Base-by-base conservation (phyloP, 2,888 invertebrate species). In the Theodoxus fluviatilis region DNA sequence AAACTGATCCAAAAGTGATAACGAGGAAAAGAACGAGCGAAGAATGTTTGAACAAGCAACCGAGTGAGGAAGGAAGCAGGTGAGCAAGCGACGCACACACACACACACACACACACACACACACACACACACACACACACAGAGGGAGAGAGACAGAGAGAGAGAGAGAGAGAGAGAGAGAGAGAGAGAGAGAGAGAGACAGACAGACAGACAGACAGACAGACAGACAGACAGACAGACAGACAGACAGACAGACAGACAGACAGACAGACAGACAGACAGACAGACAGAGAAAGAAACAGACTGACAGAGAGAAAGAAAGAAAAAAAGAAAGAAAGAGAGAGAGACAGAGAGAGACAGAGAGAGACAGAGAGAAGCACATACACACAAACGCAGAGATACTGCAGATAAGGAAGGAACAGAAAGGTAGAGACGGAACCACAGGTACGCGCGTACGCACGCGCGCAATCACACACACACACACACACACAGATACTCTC, bases 141-240 rank as follows among this genome's bases (percentile, higher is more conserved):
- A 64, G 18, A 38, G 22, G 25, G 40, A 38, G 22, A n/a, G 22
- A 38, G 40, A 38, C 28, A 4, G 22, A 38, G 40, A 64, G 33
- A 38, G 15, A 64, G 40, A 40, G 22, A 2, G 25, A 38, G 3
- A 31, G 35, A 31, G 6, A 31, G 35, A 31, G 35, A 59, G 59
- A 33, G 59, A 33, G 25, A 25, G 59, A 59, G 59, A 59, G 59
- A 59, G 59, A 59, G 35, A 59, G 12, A 59, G 35, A 59, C n/a
- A 59, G 59, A 33, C n/a, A 59, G 33, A 59, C 35, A 33, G 59
- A 35, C n/a, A 18, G n/a, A n/a, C n/a, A n/a, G n/a, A n/a, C n/a
- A n/a, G n/a, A n/a, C n/a, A n/a, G n/a, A n/a, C n/a, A n/a, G n/a
- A n/a, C n/a, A n/a, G 18, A 49, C 18, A 15, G n/a, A n/a, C n/a